Conservation (phyloP, 2,888 invertebrate species). For the Notodonta dromedarius region DNA sequence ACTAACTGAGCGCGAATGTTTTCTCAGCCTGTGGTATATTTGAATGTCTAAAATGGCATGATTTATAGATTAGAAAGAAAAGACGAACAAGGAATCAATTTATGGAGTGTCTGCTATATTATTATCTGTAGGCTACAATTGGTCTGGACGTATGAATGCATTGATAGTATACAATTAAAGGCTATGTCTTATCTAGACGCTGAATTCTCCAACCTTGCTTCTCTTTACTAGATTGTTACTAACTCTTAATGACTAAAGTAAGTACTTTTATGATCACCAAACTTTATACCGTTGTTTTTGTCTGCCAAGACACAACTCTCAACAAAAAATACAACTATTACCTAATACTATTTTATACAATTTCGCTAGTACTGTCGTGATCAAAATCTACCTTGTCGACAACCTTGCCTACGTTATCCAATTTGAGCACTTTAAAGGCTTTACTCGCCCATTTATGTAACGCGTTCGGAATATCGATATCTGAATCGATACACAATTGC, state of each 20-base stretch:
- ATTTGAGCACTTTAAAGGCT: slow-evolving; percentile 31
- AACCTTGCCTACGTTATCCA: slow-evolving; percentile 28
- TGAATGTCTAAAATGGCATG: not conserved
- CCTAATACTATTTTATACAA: not conserved
- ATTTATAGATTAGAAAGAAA: not conserved
- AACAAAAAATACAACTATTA: no score
- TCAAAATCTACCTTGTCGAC: slow-evolving; percentile 7
- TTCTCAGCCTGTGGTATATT: not conserved
- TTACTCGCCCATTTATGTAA: slow-evolving; percentile 26
- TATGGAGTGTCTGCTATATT: not conserved
- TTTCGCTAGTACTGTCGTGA: not conserved
- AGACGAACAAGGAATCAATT: not conserved
- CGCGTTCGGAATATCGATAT: slow-evolving; percentile 20
- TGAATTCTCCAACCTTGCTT: no score
- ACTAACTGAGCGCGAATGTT: not conserved
- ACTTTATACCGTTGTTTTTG: no score
- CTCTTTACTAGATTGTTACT: no score
- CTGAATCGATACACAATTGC: slow-evolving; percentile 23
- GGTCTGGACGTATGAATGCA: no score
- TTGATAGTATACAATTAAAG: no score
- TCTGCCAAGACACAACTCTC: no score
- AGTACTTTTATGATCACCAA: no score
- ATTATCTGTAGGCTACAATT: no score
- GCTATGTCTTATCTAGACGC: no score
- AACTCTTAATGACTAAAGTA: no score